phyloP scores from a whole-genome alignment of 2,113 vertebrate species.

The Erinaceus europaeus region DNA sequence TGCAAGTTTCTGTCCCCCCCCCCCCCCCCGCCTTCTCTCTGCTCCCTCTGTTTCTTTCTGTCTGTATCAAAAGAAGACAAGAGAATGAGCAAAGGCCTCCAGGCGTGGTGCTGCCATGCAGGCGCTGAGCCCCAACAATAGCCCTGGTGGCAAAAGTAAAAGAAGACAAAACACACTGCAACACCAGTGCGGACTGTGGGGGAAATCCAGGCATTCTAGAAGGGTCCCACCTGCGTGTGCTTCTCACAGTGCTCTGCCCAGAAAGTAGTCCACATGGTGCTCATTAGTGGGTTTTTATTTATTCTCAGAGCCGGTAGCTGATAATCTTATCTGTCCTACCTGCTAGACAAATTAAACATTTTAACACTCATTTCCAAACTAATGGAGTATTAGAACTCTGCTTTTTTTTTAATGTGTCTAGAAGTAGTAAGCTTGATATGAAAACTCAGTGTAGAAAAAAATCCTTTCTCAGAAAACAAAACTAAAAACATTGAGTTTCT shows the following conservation, averaged over 20 bases:
- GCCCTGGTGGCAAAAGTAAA: too few species aligned
- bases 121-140: too few species aligned
- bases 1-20: too few species aligned
- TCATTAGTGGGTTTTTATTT: not conserved
- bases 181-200: too few species aligned
- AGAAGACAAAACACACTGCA: too few species aligned
- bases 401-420: not conserved
- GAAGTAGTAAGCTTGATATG: not conserved
- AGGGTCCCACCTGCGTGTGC: not conserved
- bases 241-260: conserved; percentile 14
- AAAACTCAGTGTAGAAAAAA: not conserved
- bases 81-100: too few species aligned
- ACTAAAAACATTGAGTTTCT: conserved; percentile 22
- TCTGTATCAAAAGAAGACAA: too few species aligned
- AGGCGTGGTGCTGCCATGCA: too few species aligned
- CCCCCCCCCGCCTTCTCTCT: too few species aligned
- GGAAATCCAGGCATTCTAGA: not conserved
- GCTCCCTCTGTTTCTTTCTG: too few species aligned
- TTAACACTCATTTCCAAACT: conserved; percentile 36
- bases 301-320: not conserved
- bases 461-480: conserved; percentile 11
- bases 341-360: conserved; percentile 11
- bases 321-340: conserved; percentile 32
- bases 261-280: conserved; percentile 15
- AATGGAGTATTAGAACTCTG: not conserved